These are phyloP conservation scores for Coregonus suidteri DNA, from an alignment of 2,797 vertebrate species.

Conservation along the genomic window DNA sequence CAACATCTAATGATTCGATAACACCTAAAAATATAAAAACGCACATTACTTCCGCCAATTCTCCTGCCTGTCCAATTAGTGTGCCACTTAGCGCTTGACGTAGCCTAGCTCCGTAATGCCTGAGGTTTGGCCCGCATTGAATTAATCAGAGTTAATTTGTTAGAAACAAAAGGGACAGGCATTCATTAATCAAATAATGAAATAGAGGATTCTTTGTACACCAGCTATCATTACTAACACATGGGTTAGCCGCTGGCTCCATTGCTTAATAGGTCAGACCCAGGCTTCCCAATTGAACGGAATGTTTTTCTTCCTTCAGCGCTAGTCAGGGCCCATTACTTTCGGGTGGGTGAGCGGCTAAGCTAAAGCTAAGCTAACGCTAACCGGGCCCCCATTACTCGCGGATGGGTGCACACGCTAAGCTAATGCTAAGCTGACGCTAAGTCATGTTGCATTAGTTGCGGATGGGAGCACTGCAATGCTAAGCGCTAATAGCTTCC, in stretches of 20 bases:
- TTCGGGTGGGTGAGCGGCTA: conserved; percentile 44
- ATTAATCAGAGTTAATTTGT: conserved; percentile 74
- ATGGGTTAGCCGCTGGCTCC: conserved; percentile 50
- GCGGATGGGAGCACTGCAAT: conserved; percentile 50
- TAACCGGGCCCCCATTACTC: conserved; percentile 45
- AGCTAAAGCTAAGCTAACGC: conserved; percentile 55
- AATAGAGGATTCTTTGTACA: conserved; percentile 58
- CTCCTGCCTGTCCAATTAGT: conserved; percentile 60
- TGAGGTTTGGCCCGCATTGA: conserved; percentile 51
- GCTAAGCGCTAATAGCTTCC: conserved; percentile 47
- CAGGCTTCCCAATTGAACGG: conserved; percentile 56
- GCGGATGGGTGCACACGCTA: conserved; percentile 61
- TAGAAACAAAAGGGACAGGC: conserved; percentile 60
- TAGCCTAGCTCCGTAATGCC: neutral
- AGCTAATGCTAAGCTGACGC: conserved; percentile 47
- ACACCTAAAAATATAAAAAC: conserved; percentile 25
- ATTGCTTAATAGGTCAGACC: conserved; percentile 63
- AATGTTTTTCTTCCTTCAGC: conserved; percentile 52
- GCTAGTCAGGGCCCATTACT: conserved; percentile 61
- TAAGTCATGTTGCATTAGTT: conserved; percentile 59
- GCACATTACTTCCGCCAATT: neutral
- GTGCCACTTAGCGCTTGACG: conserved; percentile 45
- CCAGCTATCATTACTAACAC: conserved; percentile 62
- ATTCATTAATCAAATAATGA: conserved; percentile 71
- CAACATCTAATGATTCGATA: conserved; percentile 2